Conservation (phyloP, 2,113 vertebrate species). For the Spea multiplicata region DNA sequence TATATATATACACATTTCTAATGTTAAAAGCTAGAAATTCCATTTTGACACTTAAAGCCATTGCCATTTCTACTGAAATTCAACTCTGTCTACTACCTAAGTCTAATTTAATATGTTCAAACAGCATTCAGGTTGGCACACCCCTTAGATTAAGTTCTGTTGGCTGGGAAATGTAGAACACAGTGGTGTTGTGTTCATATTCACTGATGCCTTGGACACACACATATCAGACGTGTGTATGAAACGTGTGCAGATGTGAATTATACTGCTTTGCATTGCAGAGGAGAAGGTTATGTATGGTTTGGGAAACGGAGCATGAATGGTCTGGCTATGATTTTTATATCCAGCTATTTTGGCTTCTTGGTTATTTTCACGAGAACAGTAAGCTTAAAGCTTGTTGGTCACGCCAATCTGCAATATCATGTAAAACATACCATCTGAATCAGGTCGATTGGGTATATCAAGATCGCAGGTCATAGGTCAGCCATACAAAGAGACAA, state of each 20-base stretch:
- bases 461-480: conserved; percentile 26
- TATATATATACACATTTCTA: too few species aligned
- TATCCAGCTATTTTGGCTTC: conserved; percentile 49
- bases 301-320: conserved; percentile 47
- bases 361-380: conserved; percentile 23
- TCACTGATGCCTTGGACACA: conserved; percentile 35
- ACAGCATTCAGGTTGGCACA: conserved; percentile 62
- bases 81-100: too few species aligned
- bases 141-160: conserved; percentile 66
- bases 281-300: conserved; percentile 45
- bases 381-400: conserved; percentile 39
- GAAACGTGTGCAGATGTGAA: conserved; percentile 39
- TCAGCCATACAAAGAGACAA: conserved; percentile 25
- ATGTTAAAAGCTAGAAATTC: too few species aligned
- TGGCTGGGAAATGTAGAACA: conserved; percentile 55
- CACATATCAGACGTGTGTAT: conserved; percentile 15
- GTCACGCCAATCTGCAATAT: conserved; percentile 44
- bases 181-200: conserved; percentile 46
- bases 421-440: conserved; percentile 42
- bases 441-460: conserved; percentile 41
- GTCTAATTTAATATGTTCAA: conserved; percentile 56
- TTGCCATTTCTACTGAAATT: too few species aligned
- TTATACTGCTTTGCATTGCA: conserved; percentile 38
- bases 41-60: too few species aligned
- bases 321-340: conserved; percentile 47